A percentile compares a stretch with the other conserved stretches of the same genome.
phyloP scores from a whole-genome alignment of 2,797 vertebrate genomes.

The Falco cherrug region DNA sequence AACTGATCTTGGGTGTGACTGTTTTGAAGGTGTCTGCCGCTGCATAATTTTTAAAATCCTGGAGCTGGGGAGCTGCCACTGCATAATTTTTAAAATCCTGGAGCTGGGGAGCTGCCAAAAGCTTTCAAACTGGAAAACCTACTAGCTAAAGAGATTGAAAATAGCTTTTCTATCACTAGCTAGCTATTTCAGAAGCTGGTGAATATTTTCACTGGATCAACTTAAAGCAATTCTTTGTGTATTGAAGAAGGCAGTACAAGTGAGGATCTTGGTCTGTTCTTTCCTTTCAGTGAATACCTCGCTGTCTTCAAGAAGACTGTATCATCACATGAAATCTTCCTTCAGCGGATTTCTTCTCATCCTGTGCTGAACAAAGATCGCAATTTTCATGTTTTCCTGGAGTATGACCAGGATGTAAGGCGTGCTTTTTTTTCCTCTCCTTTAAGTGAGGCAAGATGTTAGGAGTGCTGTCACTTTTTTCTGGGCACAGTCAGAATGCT shows the following conservation, averaged over 20 bases:
- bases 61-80: neutral
- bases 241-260: neutral
- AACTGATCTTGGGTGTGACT: neutral
- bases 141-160: neutral
- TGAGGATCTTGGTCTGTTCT: neutral
- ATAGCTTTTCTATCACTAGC: neutral
- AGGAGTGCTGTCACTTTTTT: neutral
- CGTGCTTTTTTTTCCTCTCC: constrained; percentile 29
- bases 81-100: neutral
- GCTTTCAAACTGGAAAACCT: neutral
- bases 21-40: neutral
- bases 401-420: constrained; percentile 98
- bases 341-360: constrained; percentile 92
- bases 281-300: constrained; percentile 84
- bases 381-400: constrained; percentile 97
- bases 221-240: neutral
- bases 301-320: constrained; percentile 99
- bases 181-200: neutral
- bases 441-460: neutral
- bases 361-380: constrained; percentile 92
- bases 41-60: neutral
- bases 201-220: neutral
- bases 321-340: constrained; percentile 95
- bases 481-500: neutral
- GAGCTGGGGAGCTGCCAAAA: neutral